These are phyloP conservation scores for Prenolepis imparis DNA, from an alignment of 2,888 invertebrate genomes.

Conservation along the genomic window DNA sequence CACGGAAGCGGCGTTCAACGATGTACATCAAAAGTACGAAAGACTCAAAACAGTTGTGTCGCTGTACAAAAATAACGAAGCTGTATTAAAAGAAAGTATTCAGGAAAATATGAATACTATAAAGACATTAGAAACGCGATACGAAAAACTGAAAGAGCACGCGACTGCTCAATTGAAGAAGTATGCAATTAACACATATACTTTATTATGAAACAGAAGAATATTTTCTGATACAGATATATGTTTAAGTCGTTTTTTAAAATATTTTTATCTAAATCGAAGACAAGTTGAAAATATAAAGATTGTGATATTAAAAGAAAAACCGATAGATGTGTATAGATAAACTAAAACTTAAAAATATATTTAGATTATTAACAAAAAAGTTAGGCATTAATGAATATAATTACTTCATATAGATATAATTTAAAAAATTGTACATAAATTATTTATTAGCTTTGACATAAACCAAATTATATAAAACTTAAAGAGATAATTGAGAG, in stretches of 20 bases:
- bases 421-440: conserved; percentile 24
- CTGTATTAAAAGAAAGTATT: conserved; percentile 90
- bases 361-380: conserved; percentile 9
- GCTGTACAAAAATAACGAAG: conserved; percentile 92
- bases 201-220: not conserved
- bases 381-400: conserved; percentile 30
- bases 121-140: conserved; percentile 93
- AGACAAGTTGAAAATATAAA: conserved; percentile 3
- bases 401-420: conserved; percentile 24
- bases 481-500: conserved; percentile 12
- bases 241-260: not conserved
- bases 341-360: not conserved
- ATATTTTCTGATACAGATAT: not conserved
- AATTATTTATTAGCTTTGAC: conserved; percentile 46
- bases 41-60: conserved; percentile 90
- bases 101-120: conserved; percentile 91
- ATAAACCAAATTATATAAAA: conserved; percentile 34
- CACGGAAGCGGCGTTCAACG: conserved; percentile 85
- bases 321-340: not conserved
- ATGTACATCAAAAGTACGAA: conserved; percentile 88
- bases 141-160: conserved; percentile 95
- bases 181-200: conserved; percentile 87
- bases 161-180: conserved; percentile 96
- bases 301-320: not conserved
- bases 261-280: not conserved